phyloP scores from a whole-genome alignment of 1,140 invertebrate genomes.

The Acyrthosiphon pisum region DNA sequence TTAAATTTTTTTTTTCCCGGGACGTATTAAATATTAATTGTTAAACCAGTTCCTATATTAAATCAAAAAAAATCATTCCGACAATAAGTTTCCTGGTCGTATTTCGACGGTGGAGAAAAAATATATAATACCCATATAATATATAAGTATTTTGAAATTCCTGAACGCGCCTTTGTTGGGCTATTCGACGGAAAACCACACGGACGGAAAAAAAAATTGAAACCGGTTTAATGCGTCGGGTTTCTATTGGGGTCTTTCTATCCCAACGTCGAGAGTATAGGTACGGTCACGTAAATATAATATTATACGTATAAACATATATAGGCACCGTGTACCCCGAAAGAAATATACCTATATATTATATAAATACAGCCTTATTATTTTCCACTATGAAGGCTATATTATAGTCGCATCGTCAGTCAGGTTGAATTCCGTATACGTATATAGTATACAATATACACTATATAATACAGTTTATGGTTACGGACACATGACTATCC shows the following conservation, averaged over 20 bases:
- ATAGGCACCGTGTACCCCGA: background rate
- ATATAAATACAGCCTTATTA: conserved; percentile 20
- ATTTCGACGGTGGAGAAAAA: conserved; percentile 8
- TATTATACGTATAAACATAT: background rate
- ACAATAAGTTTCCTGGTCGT: conserved; percentile 45
- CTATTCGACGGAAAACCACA: conserved; percentile 48
- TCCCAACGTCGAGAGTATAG: background rate
- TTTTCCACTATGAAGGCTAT: background rate
- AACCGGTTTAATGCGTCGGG: conserved; percentile 45
- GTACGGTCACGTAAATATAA: conserved; percentile 28
- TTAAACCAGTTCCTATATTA: conserved; percentile 24
- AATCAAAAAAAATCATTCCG: conserved; percentile 26
- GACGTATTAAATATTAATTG: conserved; percentile 23
- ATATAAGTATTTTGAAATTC: conserved; percentile 35
- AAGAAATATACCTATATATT: background rate
- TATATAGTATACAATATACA: background rate
- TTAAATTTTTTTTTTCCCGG: background rate
- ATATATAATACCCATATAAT: background rate
- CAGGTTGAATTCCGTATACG: conserved; percentile 52
- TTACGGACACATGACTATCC: background rate
- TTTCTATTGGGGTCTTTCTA: conserved; percentile 42
- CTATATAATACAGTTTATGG: background rate
- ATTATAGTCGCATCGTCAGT: background rate
- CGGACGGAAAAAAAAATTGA: conserved; percentile 38
- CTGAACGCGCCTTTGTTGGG: conserved; percentile 36